Evolutionary conservation across 1,140 invertebrate genomes (phyloP).

Genomic region (Micrasema minimum): DNA sequence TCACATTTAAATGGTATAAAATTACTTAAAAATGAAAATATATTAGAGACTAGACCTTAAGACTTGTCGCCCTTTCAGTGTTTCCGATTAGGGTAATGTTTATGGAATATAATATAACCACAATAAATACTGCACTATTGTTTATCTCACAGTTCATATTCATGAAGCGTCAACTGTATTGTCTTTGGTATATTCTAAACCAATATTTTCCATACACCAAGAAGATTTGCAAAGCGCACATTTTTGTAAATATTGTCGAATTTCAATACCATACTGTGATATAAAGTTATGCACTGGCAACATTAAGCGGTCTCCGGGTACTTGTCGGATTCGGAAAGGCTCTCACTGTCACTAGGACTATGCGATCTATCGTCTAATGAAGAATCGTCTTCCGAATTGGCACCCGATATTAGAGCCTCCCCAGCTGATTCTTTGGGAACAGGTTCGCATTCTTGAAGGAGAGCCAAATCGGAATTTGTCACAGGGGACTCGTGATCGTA

Average conservation of each 20-base stretch:
- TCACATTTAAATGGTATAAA: conserved; percentile 43
- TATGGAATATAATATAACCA: not conserved
- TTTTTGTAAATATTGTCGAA: too few relatives aligned
- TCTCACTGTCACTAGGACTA: conserved; percentile 50
- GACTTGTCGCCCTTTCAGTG: conserved; percentile 31
- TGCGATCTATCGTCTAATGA: conserved; percentile 57
- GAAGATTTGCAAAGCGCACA: not conserved
- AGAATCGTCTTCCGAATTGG: conserved; percentile 69
- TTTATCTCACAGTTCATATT: too few relatives aligned
- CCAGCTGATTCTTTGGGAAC: conserved; percentile 73
- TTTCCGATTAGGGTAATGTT: conserved; percentile 2
- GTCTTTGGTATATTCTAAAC: too few relatives aligned
- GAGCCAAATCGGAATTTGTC: conserved; percentile 44
- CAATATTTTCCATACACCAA: not conserved
- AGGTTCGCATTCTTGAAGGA: conserved; percentile 61
- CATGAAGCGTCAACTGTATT: not conserved
- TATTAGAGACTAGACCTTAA: conserved; percentile 42
- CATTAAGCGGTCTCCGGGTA: conserved; percentile 18
- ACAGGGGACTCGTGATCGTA: conserved; percentile 36
- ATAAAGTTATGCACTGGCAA: conserved; percentile 18
- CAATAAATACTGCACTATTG: not conserved
- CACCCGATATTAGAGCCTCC: conserved; percentile 70
- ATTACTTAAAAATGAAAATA: conserved; percentile 41
- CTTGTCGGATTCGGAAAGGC: conserved; percentile 47
- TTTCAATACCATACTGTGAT: too few relatives aligned